A percentile compares a stretch with the other conserved stretches of the same genome.
These are phyloP conservation scores for Apotomis betuletana DNA, from an alignment of 2,888 invertebrate genomes.

Conservation along the genomic window DNA sequence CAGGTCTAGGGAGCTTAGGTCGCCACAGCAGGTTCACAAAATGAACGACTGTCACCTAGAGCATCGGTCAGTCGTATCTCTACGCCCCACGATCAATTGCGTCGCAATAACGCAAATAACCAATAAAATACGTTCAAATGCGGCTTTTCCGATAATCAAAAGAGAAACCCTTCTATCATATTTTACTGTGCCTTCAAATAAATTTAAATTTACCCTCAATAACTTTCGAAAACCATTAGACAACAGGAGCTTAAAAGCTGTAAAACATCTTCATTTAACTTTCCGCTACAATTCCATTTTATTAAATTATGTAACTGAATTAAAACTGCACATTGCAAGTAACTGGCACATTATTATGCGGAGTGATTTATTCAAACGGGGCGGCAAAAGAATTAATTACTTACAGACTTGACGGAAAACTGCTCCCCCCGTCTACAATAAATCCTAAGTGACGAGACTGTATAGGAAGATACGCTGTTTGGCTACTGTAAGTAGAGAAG, in stretches of 20 bases:
- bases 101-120: too few species aligned
- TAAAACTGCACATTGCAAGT: conserved; percentile 30
- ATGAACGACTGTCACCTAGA: too few species aligned
- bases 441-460: not conserved
- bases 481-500: conserved; percentile 49
- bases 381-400: conserved; percentile 72
- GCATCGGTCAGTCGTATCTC: too few species aligned
- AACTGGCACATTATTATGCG: conserved; percentile 43
- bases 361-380: conserved; percentile 68
- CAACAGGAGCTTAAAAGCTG: conserved; percentile 8
- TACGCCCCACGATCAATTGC: too few species aligned
- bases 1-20: too few species aligned
- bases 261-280: conserved; percentile 24
- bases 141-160: not conserved
- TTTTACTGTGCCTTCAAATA: not conserved
- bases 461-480: conserved; percentile 29
- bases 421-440: not conserved
- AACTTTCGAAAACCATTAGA: conserved; percentile 12
- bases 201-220: not conserved
- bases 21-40: too few species aligned
- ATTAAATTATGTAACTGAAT: conserved; percentile 32
- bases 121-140: too few species aligned
- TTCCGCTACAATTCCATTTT: conserved; percentile 21
- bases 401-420: conserved; percentile 47
- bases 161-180: not conserved